Evolutionary conservation across 1,140 invertebrate genomes (phyloP), one percentile per base, ranked within the genome.

Genomic region (Odontomachus brunneus): DNA sequence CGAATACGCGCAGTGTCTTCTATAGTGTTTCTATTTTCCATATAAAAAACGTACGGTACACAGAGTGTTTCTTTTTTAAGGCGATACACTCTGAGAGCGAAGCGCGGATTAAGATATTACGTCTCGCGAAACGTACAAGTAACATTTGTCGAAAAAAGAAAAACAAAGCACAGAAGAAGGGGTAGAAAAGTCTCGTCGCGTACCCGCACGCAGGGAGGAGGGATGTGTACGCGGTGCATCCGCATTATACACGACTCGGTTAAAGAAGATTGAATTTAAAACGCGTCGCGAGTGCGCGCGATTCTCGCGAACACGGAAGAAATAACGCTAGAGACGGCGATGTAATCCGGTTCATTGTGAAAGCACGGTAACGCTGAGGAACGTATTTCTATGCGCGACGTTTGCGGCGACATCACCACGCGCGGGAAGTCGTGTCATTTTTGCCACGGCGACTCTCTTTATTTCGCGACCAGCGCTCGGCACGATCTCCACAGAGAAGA

Each of bases 201-300:
- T 67, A 44, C 3, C 69, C 33, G 33, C 22, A 4, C 38, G 38
- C 0, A 11, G 22, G 51, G 69, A 57, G 17, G 65, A 15, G 33
- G 19, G 44, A 44, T 26, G 60, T 24, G 59, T 63, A 51, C n/a
- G 26, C 38, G 38, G 38, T 44, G 38, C 38, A 44, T 65, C 26
- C 22, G 14, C 65, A 33, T 80, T 57, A 59, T 71, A 33, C 65
- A 71, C 51, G 51, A 33, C 65, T 57, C 75, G 38, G 33, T 80
- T 80, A 80, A 48, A 26, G 65, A 48, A 71, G 65, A 80, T 80
- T 80, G 65, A 80, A 80, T 69, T 80, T 48, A 71, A 80, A 80
- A 51, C 75, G 51, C 57, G 63, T 67, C 49, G 38, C 49, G 66
- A 76, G 66, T 66, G 33, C 33, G 22, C 38, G 9, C 51, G 75